Conservation (phyloP, 2,888 invertebrate species). For the Thera britannica region DNA sequence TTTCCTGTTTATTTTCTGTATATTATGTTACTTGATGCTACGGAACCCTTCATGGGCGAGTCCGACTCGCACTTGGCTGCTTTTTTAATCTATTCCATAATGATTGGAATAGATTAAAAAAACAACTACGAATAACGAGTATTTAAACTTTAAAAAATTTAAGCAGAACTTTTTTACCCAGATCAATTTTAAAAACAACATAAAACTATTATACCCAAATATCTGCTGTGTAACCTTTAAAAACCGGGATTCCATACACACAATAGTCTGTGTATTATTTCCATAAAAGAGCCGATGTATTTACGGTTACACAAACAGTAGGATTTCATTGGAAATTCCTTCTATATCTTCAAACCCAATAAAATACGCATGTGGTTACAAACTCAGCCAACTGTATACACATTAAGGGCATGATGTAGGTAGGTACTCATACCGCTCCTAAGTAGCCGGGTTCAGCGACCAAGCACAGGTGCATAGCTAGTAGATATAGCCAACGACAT, state of each 20-base stretch:
- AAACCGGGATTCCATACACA: not conserved
- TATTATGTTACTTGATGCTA: too few relatives aligned
- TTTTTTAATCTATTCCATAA: conserved; percentile 4
- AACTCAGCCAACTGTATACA: conserved; percentile 28
- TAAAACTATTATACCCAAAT: too few relatives aligned
- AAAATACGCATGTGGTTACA: conserved; percentile 12
- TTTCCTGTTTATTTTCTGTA: too few relatives aligned
- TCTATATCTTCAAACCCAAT: conserved; percentile 3
- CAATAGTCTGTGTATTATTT: not conserved
- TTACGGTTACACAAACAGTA: not conserved
- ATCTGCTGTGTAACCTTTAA: too few relatives aligned
- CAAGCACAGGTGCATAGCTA: conserved; percentile 22
- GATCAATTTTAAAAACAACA: too few relatives aligned
- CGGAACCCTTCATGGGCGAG: too few relatives aligned
- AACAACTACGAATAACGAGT: too few relatives aligned
- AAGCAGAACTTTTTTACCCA: not conserved
- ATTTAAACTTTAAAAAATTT: not conserved
- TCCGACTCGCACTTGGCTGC: too few relatives aligned
- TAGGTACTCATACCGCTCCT: not conserved
- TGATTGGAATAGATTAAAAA: too few relatives aligned
- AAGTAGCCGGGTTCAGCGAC: conserved; percentile 23
- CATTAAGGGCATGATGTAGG: conserved; percentile 25
- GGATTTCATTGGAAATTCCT: not conserved
- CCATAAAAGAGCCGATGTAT: not conserved
- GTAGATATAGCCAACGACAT: conserved; percentile 43